Base-by-base conservation (phyloP, 1,140 invertebrate species). In the Drosophila mauritiana region DNA sequence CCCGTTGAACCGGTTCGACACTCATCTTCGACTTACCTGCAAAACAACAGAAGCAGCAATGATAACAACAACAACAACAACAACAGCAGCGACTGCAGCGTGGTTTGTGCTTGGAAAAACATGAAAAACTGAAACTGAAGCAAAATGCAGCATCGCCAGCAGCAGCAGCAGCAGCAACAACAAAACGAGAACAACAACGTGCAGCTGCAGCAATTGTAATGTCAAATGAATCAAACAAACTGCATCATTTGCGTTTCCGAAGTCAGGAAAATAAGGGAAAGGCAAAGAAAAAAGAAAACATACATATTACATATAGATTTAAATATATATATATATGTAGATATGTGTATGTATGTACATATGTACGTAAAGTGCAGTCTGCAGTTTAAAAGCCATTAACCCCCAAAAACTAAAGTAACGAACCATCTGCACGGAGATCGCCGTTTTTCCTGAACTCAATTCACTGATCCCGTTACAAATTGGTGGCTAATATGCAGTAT, bases 1-100 rank as follows among this genome's bases (percentile, higher is more conserved):
- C 64, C 59, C 45, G 64, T 48, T 48, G 20, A 65, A 68, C 64
- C 64, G 64, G 64, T 68, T 49, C 36, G 20, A 65, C 58, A 36
- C 34, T 46, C 58, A 64, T 46, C 63, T 40, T 27, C 57, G 34
- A 63, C 27, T 67, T 67, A 67, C 63, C 63, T 67, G 63, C 58
- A 67, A 64, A 63, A 34, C 31, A 52, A 36, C 59, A 67, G 63
- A 46, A 61, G 37, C 62, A 65, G 48, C 27, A 42, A 31, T 31
- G 31, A 31, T 31, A 27, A 27, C 25, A 49, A 31, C 58, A 67
- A 67, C 61, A 59, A 46, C 62, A 65, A 48, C 27, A 34, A 31
- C 27, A 65, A 48, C 27, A 42, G 20, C 27, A 34, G 6, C 45
- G 8, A 31, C 31, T 31, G 13, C 37, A 39, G 61, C 42, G 17